Conservation (phyloP, 2,797 vertebrate genomes). For the Silurus lanzhouensis region DNA sequence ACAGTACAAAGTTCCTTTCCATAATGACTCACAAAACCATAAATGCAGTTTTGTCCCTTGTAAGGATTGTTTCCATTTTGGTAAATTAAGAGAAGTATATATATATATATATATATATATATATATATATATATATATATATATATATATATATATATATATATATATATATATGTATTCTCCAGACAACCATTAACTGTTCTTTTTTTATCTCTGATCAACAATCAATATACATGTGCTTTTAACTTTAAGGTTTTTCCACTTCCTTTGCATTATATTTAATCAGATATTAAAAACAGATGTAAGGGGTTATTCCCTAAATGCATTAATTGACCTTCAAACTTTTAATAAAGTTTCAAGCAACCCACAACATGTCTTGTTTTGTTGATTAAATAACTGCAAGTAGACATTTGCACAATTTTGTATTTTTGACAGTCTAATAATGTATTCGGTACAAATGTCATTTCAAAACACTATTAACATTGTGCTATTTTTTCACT, state of each 20-base stretch:
- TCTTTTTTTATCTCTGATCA: background rate
- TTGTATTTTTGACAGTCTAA: background rate
- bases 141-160: too few relatives aligned
- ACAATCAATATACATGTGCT: background rate
- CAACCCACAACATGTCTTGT: background rate
- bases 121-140: too few relatives aligned
- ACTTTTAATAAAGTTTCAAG: background rate
- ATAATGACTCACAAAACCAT: conserved; percentile 8
- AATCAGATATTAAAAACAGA: background rate
- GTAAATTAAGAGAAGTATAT: background rate
- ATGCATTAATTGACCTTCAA: background rate
- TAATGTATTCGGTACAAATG: background rate
- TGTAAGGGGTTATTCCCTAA: background rate
- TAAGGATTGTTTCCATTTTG: conserved; percentile 9
- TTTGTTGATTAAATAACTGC: background rate
- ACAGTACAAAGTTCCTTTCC: conserved; percentile 29
- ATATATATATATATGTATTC: background rate
- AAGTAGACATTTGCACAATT: background rate
- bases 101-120: too few relatives aligned
- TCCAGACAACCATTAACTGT: background rate
- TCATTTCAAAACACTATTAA: background rate
- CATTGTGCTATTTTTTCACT: background rate
- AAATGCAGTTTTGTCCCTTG: background rate
- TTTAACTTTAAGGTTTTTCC: background rate
- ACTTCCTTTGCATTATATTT: background rate